phyloP scores from a whole-genome alignment of 2,797 vertebrate genomes.

The Lophotriccus pileatus region DNA sequence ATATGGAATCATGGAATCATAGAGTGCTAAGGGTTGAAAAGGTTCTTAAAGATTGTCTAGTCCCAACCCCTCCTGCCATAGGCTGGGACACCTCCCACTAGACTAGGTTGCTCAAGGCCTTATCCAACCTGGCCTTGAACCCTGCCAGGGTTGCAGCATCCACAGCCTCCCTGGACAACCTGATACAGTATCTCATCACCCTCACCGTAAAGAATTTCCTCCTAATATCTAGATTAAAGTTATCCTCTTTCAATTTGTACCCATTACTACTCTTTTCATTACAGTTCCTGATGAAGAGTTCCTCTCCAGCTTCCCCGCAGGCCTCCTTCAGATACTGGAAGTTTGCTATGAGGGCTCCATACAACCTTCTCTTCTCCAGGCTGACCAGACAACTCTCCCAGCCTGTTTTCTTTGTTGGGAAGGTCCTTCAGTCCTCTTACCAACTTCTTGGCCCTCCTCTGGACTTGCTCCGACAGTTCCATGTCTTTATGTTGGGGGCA shows the following conservation, averaged over 20 bases:
- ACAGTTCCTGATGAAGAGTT: neutral
- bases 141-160: neutral
- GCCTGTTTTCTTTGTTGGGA: neutral
- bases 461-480: neutral
- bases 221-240: neutral
- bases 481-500: neutral
- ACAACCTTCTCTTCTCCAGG: neutral
- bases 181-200: neutral
- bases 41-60: neutral
- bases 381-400: neutral
- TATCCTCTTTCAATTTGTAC: neutral
- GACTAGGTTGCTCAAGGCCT: neutral
- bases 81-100: neutral
- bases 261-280: neutral
- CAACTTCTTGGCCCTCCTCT: neutral
- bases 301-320: neutral
- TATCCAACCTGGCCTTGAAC: neutral
- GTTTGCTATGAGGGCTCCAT: neutral
- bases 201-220: neutral
- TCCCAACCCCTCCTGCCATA: neutral
- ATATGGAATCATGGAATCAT: neutral
- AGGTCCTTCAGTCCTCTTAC: neutral
- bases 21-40: neutral
- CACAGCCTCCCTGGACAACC: neutral
- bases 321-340: neutral